Percentiles rank a stretch among this genome's conserved stretches.
Evolutionary conservation across 2,888 invertebrate species (phyloP).

Genomic region (Drosophila quinaria): DNA sequence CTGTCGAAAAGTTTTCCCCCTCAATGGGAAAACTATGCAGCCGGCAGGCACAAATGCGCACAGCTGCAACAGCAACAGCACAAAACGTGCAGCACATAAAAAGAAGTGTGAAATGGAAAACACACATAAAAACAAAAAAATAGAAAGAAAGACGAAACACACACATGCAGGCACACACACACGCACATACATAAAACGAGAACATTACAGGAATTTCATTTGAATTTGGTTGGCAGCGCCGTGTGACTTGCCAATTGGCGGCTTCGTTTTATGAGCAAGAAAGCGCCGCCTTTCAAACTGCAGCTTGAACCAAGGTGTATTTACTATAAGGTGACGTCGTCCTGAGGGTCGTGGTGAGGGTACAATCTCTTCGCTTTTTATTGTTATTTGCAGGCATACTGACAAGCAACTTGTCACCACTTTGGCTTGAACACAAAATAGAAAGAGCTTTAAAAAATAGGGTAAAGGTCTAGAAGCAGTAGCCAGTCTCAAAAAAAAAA

Average conservation of each 20-base stretch:
- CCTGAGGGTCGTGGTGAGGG: no score
- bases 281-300: constrained; percentile 43
- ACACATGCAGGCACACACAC: constrained; percentile 20
- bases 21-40: constrained; percentile 52
- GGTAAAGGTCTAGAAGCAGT: no score
- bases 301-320: constrained; percentile 14
- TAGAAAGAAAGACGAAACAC: constrained; percentile 24
- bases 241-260: constrained; percentile 27
- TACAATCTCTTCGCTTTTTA: no score
- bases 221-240: constrained; percentile 46
- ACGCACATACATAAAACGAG: constrained; percentile 39
- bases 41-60: constrained; percentile 57
- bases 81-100: constrained; percentile 58
- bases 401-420: no score
- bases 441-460: constrained; percentile 3
- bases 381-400: no score
- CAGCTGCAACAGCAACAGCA: constrained; percentile 61
- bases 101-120: constrained; percentile 75
- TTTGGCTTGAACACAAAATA: background rate
- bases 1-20: constrained; percentile 53
- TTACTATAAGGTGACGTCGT: no score
- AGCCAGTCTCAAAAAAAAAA: no score
- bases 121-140: constrained; percentile 62
- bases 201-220: constrained; percentile 60
- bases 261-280: constrained; percentile 16